Evolutionary conservation across 2,113 vertebrate genomes (phyloP).

Genomic region (Henicopernis longicauda): DNA sequence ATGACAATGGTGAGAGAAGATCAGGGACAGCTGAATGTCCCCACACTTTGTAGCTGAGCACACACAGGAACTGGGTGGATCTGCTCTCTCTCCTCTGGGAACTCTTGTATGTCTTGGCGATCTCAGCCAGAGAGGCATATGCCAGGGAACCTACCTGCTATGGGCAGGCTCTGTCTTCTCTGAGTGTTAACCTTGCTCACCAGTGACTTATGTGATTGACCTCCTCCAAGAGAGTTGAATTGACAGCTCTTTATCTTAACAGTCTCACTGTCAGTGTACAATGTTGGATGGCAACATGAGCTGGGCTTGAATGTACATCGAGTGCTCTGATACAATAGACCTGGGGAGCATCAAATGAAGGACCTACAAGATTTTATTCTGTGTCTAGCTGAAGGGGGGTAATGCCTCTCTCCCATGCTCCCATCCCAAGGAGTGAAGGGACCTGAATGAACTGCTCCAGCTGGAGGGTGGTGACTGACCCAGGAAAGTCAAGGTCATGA

Average conservation of each 20-base stretch:
- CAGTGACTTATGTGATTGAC: not conserved
- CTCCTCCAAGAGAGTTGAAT: not conserved
- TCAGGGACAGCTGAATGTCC: too few relatives aligned
- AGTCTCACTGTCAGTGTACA: not conserved
- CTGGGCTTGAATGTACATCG: not conserved
- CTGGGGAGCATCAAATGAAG: not conserved
- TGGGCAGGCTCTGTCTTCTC: not conserved
- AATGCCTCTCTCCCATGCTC: not conserved
- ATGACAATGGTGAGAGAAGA: too few relatives aligned
- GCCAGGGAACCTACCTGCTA: not conserved
- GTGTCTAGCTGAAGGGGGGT: not conserved
- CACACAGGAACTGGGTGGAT: too few relatives aligned
- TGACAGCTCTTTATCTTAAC: not conserved
- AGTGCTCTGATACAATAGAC: not conserved
- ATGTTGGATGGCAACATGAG: rapidly evolving
- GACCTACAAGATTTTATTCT: not conserved
- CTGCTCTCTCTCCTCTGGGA: too few relatives aligned
- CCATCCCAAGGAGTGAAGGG: not conserved
- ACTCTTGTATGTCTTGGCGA: too few relatives aligned
- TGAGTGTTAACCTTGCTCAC: not conserved
- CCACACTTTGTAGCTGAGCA: too few relatives aligned
- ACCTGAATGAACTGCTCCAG: not conserved
- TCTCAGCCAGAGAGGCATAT: not conserved
- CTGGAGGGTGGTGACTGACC: not conserved
- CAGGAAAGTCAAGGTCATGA: not conserved